Base-by-base conservation (phyloP, 2,888 invertebrate species). In the Nematopogon swammerdamellus region DNA sequence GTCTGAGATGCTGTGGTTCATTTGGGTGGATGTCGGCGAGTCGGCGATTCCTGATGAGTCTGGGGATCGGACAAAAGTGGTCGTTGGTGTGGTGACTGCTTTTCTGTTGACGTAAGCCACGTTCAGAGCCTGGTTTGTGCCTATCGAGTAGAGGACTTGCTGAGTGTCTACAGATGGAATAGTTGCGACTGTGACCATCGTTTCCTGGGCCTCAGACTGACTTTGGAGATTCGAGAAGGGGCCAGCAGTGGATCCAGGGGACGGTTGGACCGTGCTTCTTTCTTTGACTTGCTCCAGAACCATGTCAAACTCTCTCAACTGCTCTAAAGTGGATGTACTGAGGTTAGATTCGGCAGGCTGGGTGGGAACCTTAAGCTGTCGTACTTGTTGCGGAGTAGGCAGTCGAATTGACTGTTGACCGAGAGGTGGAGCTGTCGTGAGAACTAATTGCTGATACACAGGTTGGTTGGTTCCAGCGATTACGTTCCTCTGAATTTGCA, bases 241-340 rank as follows among this genome's bases (percentile, higher is more conserved):
- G 4, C 36, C 36, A 3, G 36, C 3, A 14, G 36, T 36, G 36
- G 11, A 14, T 14, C 36, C 36, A 6, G 36, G 36, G 3, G 36
- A 36, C 1, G 84, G 82, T 54, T 83, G 84, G 3, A 84, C 85
- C 19, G 84, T 87, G 57, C 88, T 88, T 52, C 89, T 74, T 64
- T 89, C 89, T 62, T 89, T 90, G 0, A 91, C 89, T 72, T 90
- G 89, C 60, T 91, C 90, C 52, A 91, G 72, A 0, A 91, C 90
- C 72, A 89, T 86, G 63, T 91, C 91, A 58, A 91, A 91, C 63
- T 91, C 91, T 49, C 89, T 72, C 8, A 91, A 65, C 59, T 91
- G 91, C 65, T 91, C 90, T 47, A 89, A 68, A 1, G 89, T 90
- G 0, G 88, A 88, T 0, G 89, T 86, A 63, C 89, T 89, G 60